These are phyloP conservation scores for Porites australiensis DNA, from an alignment of 64 coral and sea anemone species.

Conservation along the genomic window DNA sequence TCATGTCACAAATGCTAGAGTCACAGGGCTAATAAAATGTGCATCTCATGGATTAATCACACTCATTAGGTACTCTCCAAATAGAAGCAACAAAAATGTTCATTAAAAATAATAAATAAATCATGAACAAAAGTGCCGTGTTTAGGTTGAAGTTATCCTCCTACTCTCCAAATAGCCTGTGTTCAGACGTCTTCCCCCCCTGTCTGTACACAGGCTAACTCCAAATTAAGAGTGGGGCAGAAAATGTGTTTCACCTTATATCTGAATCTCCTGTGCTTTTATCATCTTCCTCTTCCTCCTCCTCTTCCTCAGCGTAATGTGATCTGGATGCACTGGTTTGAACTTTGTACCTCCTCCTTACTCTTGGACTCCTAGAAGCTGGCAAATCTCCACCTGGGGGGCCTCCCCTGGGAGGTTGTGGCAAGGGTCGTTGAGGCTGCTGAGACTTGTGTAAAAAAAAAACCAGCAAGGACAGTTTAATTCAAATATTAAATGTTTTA, in stretches of 20 bases:
- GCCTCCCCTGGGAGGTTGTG: constrained; percentile 3
- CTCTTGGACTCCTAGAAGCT: constrained; percentile 78
- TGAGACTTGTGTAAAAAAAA: not conserved
- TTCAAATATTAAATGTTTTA: no score
- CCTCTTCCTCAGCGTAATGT: constrained; percentile 66
- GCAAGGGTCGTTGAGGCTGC: constrained; percentile 19
- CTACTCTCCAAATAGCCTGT: no score
- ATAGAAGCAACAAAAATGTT: no score
- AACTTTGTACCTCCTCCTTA: constrained; percentile 84
- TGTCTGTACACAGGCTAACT: no score
- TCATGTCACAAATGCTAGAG: no score
- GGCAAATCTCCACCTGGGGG: constrained; percentile 46
- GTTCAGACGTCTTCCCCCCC: no score
- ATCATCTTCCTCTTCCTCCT: constrained; percentile 72
- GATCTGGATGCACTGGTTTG: constrained; percentile 44
- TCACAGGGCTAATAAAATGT: no score
- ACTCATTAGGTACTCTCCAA: no score
- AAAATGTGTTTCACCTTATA: constrained; percentile 40
- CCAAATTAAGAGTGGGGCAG: not conserved
- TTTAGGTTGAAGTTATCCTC: no score
- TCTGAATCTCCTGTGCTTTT: constrained; percentile 76
- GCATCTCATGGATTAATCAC: no score
- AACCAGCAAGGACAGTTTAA: not conserved
- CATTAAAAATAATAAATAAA: no score
- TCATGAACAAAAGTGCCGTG: no score